Percentiles rank a stretch among this genome's conserved stretches.
Evolutionary conservation across 2,888 invertebrate species (phyloP).

Genomic region (Harpalus rubripes): DNA sequence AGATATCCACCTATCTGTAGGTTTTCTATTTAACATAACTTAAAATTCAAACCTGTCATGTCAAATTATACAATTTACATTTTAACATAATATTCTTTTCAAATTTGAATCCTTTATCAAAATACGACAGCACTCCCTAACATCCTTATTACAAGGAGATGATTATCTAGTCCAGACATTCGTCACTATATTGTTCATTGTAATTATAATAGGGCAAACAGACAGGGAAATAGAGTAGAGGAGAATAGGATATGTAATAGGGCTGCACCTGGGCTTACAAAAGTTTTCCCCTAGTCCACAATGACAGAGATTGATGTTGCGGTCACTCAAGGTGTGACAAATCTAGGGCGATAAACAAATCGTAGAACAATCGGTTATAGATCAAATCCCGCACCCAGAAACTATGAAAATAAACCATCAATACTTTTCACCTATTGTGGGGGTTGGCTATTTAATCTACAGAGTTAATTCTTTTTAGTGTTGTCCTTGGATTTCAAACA

Average conservation of each 20-base stretch:
- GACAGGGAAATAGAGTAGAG: background rate
- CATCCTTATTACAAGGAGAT: slow-evolving; percentile 43
- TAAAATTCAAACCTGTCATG: slow-evolving; percentile 38
- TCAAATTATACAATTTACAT: slow-evolving; percentile 47
- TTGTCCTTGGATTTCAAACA: too few relatives aligned
- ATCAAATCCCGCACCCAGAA: background rate
- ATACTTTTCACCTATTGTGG: too few relatives aligned
- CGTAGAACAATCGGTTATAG: background rate
- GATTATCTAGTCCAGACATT: slow-evolving; percentile 7
- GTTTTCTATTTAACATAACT: slow-evolving; percentile 3
- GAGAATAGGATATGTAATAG: slow-evolving; percentile 6
- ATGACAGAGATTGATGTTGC: slow-evolving; percentile 43
- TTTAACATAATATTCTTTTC: slow-evolving; percentile 35
- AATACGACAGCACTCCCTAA: slow-evolving; percentile 21
- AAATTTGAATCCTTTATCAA: slow-evolving; percentile 1
- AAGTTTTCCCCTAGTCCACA: background rate
- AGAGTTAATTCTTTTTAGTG: too few relatives aligned
- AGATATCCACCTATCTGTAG: slow-evolving; percentile 5
- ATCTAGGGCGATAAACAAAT: background rate
- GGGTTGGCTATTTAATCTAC: too few relatives aligned
- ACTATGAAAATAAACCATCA: background rate
- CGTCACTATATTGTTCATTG: slow-evolving; percentile 30
- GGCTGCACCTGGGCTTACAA: slow-evolving; percentile 30
- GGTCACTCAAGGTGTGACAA: background rate
- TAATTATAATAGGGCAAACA: slow-evolving; percentile 11